Conservation (phyloP, 35 echinoderm and acorn worm species). For the Ophioderma brevispina region DNA sequence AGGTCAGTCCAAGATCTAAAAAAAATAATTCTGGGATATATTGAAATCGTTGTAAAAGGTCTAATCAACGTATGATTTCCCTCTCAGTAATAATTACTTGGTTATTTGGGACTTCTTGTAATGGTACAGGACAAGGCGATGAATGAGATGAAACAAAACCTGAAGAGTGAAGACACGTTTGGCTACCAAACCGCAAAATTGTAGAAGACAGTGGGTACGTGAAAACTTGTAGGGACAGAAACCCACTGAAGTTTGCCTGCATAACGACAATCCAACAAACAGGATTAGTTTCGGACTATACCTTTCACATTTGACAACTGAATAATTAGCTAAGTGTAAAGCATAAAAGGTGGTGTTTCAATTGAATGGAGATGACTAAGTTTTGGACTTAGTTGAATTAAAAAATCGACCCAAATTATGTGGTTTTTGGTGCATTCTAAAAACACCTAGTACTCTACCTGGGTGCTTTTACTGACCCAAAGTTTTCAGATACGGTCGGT, state of each 20-base stretch:
- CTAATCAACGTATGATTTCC: background rate
- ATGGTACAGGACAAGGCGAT: conserved; percentile 91
- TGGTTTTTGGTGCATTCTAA: background rate
- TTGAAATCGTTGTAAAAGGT: background rate
- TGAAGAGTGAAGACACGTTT: conserved; percentile 86
- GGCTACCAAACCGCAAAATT: conserved; percentile 63
- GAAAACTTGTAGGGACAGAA: background rate
- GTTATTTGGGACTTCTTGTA: background rate
- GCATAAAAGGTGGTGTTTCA: no score
- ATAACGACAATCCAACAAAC: background rate
- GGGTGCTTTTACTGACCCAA: background rate
- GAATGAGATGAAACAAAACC: conserved; percentile 86
- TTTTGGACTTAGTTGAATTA: no score
- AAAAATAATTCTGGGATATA: background rate
- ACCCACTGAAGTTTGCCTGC: background rate
- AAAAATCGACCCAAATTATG: no score
- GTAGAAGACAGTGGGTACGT: conserved; percentile 40
- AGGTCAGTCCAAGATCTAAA: no score
- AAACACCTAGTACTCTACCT: background rate
- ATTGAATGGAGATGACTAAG: no score
- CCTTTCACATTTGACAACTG: background rate
- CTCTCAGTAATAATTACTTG: background rate
- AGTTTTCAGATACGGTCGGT: background rate
- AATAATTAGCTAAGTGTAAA: no score
- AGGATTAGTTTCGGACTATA: background rate